A percentile compares a stretch with the other conserved stretches of the same genome.
Evolutionary conservation across 2,888 invertebrate species (phyloP).

Genomic region (Penaeus monodon): DNA sequence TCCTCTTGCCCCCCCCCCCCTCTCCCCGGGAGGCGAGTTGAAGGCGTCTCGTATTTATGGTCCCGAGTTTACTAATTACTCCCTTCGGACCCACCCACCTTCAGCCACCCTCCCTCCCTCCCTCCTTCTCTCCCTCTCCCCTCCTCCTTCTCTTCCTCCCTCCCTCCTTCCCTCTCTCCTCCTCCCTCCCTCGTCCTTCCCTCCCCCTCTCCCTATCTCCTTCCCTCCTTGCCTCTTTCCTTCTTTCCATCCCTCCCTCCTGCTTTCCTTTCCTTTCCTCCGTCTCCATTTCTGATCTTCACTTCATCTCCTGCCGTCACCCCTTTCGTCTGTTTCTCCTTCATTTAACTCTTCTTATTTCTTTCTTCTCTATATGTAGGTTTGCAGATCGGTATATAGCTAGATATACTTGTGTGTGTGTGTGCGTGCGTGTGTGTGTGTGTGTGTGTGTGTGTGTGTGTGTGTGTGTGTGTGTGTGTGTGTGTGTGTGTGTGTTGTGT

Average conservation of each 20-base stretch:
- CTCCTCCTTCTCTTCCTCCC: neutral
- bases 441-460: too few relatives aligned
- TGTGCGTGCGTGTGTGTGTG: too few relatives aligned
- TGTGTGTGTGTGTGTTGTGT: too few relatives aligned
- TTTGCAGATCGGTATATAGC: too few relatives aligned
- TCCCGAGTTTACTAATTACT: neutral
- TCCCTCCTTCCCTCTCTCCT: neutral
- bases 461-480: too few relatives aligned
- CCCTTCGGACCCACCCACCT: neutral
- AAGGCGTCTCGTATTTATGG: neutral
- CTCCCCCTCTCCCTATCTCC: neutral
- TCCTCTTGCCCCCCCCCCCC: neutral
- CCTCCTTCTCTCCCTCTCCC: constrained; percentile 1
- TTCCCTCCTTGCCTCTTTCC: neutral
- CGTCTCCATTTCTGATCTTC: neutral
- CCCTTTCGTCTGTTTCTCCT: too few relatives aligned
- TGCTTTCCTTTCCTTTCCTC: neutral
- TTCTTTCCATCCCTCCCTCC: neutral
- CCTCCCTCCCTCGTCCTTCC: neutral
- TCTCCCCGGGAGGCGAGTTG: neutral
- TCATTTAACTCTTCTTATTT: too few relatives aligned
- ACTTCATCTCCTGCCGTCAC: too few relatives aligned
- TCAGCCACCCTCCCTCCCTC: neutral
- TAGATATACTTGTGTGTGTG: too few relatives aligned
- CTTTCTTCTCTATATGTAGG: too few relatives aligned